Conservation (phyloP, 2,113 vertebrate species). For the Grantiella picta region DNA sequence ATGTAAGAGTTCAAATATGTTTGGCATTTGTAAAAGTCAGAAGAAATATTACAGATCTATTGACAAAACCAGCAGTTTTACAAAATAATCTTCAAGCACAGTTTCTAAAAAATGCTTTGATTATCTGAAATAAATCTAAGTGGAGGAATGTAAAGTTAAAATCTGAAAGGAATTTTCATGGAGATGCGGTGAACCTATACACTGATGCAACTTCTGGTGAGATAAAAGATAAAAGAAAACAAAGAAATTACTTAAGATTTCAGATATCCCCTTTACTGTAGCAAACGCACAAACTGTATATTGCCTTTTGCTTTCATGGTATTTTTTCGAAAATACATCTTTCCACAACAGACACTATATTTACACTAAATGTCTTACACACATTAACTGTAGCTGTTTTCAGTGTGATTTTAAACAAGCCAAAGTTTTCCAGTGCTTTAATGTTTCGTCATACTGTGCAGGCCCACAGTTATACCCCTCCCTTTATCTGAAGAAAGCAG, state of each 20-base stretch:
- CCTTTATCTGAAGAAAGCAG: background rate
- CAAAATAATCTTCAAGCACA: background rate
- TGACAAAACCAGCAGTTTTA: background rate
- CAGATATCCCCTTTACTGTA: background rate
- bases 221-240: background rate
- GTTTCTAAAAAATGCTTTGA: background rate
- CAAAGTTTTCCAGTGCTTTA: background rate
- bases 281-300: background rate
- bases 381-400: background rate
- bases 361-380: background rate
- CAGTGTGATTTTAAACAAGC: background rate
- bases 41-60: background rate
- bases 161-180: background rate
- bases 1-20: constrained; percentile 5
- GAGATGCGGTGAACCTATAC: background rate
- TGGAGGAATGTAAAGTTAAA: background rate
- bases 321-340: background rate
- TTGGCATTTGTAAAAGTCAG: background rate
- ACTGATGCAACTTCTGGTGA: background rate
- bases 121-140: constrained; percentile 21
- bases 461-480: background rate
- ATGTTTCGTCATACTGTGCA: background rate
- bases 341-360: background rate
- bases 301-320: background rate
- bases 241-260: background rate